Evolutionary conservation across 37 sponge, comb jelly and placozoan genomes (phyloP).

Genomic region (Beroe forskalii): DNA sequence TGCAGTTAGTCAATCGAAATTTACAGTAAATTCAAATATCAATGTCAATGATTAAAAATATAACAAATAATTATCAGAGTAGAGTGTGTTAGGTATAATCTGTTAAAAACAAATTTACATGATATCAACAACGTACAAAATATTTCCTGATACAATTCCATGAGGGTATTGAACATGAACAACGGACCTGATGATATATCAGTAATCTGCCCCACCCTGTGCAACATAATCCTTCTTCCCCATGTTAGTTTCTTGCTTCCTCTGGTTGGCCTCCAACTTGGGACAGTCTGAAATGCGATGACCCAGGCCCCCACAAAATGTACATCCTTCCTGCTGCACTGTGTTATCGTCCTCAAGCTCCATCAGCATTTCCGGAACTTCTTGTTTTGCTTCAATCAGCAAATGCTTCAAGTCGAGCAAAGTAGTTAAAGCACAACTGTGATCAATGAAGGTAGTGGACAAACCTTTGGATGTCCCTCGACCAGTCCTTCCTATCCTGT

Average conservation of each 20-base stretch:
- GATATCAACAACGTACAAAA: too few species aligned
- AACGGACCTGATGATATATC: too few species aligned
- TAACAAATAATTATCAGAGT: too few species aligned
- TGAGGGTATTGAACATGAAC: too few species aligned
- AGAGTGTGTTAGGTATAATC: too few species aligned
- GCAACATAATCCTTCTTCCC: conserved; percentile 89
- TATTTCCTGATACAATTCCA: too few species aligned
- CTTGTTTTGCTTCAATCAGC: conserved; percentile 92
- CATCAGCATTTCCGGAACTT: conserved; percentile 80
- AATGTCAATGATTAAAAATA: too few species aligned
- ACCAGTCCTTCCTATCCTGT: conserved; percentile 97
- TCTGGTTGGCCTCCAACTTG: conserved; percentile 89
- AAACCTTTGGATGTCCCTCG: conserved; percentile 95
- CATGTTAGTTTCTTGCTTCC: conserved; percentile 82
- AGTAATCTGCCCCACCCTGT: conserved; percentile 90
- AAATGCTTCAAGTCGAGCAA: conserved; percentile 92
- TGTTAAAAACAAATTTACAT: too few species aligned
- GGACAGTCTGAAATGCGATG: conserved; percentile 98
- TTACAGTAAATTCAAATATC: too few species aligned
- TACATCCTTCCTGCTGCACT: conserved; percentile 82
- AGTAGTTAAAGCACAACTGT: conserved; percentile 80
- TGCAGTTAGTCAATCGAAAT: too few species aligned
- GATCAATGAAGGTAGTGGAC: conserved; percentile 97
- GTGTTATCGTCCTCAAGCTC: conserved; percentile 74
- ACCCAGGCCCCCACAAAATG: conserved; percentile 95